Evolutionary conservation across 2,888 invertebrate genomes (phyloP), one percentile per base, ranked within the genome.

Genomic region (Sympetrum striolatum): DNA sequence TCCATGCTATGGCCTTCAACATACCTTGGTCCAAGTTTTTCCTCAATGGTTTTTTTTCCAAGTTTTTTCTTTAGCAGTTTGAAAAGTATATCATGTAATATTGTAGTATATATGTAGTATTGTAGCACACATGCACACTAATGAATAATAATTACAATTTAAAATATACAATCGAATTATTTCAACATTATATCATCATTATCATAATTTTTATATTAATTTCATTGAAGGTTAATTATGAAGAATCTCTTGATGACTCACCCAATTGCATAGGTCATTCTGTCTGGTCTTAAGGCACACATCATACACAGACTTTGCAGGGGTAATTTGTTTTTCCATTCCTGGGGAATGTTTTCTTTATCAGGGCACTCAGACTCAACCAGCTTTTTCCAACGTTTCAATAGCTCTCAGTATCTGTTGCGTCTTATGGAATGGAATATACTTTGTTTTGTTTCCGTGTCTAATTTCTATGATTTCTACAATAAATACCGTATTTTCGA

Each of bases 331-430:
- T 98, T 98, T 94, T 99, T 99, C 99, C 99, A 99, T 94, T 99
- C 99, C 94, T 98, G 98, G 0, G 99, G 99, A 94, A 99, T 98
- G 93, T 98, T 99, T 93, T 99, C 99, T 92, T 98, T 96, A 94
- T 99, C 99, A 0, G 99, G 98, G 93, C 97, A 97, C 93, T 99
- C 99, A 92, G 97, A 97, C 94, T 99, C 99, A 1, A 99, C 97
- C 92, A 99, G 96, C 94, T 99, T 99, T 94, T 98, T 98, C 99
- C 99, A 99, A 91, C 98, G 95, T 93, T 99, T 99, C n/a, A 98
- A 97, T 98, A 98, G 5, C 97, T 98, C 94, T 99, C 99, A 92
- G 99, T 98, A 93, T n/a, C n/a, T n/a, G n/a, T n/a, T n/a, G n/a
- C n/a, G n/a, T n/a, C n/a, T n/a, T n/a, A n/a, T n/a, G n/a, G n/a